Percentiles rank a stretch among this genome's conserved stretches.
These are phyloP conservation scores for Sminthurinus aureus DNA, from an alignment of 2,888 invertebrate species.

Conservation along the genomic window DNA sequence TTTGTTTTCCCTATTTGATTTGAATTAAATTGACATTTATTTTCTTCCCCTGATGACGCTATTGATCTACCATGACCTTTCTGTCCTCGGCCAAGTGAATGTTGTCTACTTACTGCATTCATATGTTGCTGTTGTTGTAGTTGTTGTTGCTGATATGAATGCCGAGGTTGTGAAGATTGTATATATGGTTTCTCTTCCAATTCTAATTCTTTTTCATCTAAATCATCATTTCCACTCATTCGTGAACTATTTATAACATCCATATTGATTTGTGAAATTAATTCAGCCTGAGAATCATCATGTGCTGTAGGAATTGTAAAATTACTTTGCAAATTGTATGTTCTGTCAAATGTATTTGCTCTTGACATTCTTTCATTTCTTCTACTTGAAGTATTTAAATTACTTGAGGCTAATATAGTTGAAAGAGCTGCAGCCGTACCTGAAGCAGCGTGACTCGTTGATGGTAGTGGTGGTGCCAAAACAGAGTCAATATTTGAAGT, in stretches of 20 bases:
- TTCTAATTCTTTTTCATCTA: not conserved
- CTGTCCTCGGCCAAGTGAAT: slow-evolving; percentile 16
- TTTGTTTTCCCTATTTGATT: slow-evolving; percentile 42
- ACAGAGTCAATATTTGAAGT: no score
- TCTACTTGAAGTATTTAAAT: not conserved
- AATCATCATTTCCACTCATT: not conserved
- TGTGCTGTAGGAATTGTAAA: not conserved
- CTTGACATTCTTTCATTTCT: not conserved
- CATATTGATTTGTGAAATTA: slow-evolving; percentile 21
- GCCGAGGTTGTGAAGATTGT: not conserved
- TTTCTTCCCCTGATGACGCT: slow-evolving; percentile 56
- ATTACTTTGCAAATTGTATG: no score
- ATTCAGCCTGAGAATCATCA: not conserved
- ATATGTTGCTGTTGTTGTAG: no score
- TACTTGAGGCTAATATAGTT: not conserved
- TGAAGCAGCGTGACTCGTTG: not conserved
- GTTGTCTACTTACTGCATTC: not conserved
- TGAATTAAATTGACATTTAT: slow-evolving; percentile 42
- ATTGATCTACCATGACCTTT: slow-evolving; percentile 48
- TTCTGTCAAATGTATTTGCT: no score
- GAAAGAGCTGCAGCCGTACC: slow-evolving; percentile 16
- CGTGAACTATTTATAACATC: slow-evolving; percentile 29
- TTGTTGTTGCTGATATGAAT: not conserved
- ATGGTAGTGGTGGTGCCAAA: not conserved
- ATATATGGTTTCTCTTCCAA: slow-evolving; percentile 6